Conservation (phyloP, 2,888 invertebrate genomes). For the Cyrtodaria siliqua region DNA sequence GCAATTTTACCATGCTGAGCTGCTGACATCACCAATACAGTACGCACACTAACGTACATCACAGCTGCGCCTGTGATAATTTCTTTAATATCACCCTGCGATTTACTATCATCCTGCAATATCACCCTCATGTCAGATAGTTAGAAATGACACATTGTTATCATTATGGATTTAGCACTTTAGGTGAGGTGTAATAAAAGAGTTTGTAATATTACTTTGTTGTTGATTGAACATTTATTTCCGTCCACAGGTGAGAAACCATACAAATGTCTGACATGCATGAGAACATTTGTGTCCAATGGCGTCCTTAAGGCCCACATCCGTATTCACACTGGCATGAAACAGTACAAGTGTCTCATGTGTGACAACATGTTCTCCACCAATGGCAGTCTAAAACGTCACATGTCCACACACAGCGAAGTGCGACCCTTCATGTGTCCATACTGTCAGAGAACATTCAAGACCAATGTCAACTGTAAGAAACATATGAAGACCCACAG, state of each 20-base stretch:
- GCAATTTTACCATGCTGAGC: no score
- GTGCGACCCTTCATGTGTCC: slow-evolving; percentile 87
- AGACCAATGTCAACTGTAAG: slow-evolving; percentile 88
- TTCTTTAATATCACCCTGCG: no score
- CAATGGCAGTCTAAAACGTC: slow-evolving; percentile 91
- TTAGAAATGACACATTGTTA: no score
- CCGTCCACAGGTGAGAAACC: slow-evolving; percentile 85
- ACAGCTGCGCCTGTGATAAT: no score
- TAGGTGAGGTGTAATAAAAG: no score
- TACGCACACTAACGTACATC: no score
- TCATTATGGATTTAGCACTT: no score
- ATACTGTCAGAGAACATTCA: slow-evolving; percentile 89
- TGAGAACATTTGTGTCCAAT: slow-evolving; percentile 87
- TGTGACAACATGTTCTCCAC: slow-evolving; percentile 89
- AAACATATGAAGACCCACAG: slow-evolving; percentile 90
- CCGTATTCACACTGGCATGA: slow-evolving; percentile 87
- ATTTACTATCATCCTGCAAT: no score
- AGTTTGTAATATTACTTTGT: no score
- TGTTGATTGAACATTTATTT: no score
- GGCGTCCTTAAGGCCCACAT: slow-evolving; percentile 88
- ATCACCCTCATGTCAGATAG: no score
- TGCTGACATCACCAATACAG: no score
- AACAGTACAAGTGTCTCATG: slow-evolving; percentile 89
- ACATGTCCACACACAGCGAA: slow-evolving; percentile 90
- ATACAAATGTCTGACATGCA: slow-evolving; percentile 85